These are phyloP conservation scores for Anthoptus insignis DNA, from an alignment of 2,888 invertebrate genomes.

Conservation along the genomic window DNA sequence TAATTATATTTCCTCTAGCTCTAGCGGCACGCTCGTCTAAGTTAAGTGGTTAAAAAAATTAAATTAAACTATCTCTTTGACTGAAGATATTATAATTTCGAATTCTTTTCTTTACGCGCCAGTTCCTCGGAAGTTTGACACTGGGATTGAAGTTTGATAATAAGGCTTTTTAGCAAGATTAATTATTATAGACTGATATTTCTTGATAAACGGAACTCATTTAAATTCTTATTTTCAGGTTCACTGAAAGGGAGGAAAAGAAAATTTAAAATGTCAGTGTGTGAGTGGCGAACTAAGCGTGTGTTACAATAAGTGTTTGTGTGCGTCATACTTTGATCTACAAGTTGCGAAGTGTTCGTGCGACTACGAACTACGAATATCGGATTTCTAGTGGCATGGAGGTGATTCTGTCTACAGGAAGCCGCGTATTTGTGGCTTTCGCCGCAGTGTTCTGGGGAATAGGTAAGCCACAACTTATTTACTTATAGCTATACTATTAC, in stretches of 20 bases:
- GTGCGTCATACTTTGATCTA: conserved; percentile 31
- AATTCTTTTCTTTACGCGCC: conserved; percentile 16
- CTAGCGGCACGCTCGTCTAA: too few relatives aligned
- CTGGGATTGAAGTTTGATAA: conserved; percentile 26
- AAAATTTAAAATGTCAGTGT: conserved; percentile 64
- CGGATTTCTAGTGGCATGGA: conserved; percentile 73
- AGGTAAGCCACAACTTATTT: conserved; percentile 64
- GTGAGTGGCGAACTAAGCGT: conserved; percentile 67
- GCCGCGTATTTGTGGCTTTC: conserved; percentile 81
- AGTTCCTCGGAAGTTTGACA: conserved; percentile 17
- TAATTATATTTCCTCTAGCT: too few relatives aligned
- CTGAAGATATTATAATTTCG: conserved; percentile 17
- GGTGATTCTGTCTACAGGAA: conserved; percentile 69
- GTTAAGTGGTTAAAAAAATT: too few relatives aligned
- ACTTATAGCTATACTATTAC: not conserved
- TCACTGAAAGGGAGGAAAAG: conserved; percentile 50
- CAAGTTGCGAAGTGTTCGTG: conserved; percentile 40
- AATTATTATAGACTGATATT: conserved; percentile 9
- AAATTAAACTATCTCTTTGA: conserved; percentile 1
- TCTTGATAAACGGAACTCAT: conserved; percentile 13
- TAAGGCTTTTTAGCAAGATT: conserved; percentile 27
- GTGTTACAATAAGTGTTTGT: conserved; percentile 37
- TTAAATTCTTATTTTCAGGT: conserved; percentile 59
- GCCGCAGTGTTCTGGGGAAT: conserved; percentile 81
- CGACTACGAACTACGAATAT: conserved; percentile 35